Evolutionary conservation across 2,888 invertebrate species (phyloP).

Genomic region (Strigamia crassipes): DNA sequence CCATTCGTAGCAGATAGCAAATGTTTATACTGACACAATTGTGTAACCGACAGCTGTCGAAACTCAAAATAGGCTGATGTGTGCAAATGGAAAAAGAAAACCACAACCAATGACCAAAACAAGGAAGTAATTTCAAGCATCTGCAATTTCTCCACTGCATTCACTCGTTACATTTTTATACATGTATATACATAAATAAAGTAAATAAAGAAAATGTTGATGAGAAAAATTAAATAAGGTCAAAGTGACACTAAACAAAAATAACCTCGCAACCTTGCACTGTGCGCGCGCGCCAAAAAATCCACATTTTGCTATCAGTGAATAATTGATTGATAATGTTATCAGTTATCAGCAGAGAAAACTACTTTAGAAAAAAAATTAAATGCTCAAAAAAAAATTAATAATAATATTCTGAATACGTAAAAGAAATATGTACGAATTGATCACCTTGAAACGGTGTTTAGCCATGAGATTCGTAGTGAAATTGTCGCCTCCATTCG

Average conservation of each 20-base stretch:
- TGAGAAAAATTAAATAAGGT: not conserved
- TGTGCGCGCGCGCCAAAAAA: no score
- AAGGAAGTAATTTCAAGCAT: not conserved
- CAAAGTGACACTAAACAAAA: not conserved
- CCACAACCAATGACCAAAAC: not conserved
- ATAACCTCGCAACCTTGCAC: not conserved
- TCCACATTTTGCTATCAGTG: not conserved
- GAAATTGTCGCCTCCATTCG: slow-evolving; percentile 11
- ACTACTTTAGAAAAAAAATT: not conserved
- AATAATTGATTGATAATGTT: not conserved
- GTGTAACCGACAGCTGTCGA: not conserved
- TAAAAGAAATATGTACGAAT: not conserved
- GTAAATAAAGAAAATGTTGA: not conserved
- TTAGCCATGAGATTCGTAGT: slow-evolving; percentile 8
- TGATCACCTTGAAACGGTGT: not conserved
- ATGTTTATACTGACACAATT: not conserved
- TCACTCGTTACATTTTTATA: no score
- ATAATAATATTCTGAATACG: not conserved
- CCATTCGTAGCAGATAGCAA: no score
- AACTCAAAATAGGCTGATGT: not conserved
- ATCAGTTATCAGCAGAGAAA: not conserved
- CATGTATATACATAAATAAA: no score
- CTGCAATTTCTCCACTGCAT: not conserved
- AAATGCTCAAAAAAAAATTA: not conserved
- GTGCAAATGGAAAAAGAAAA: not conserved